Conservation (phyloP, 2,888 invertebrate species). For the Eledona agricola region DNA sequence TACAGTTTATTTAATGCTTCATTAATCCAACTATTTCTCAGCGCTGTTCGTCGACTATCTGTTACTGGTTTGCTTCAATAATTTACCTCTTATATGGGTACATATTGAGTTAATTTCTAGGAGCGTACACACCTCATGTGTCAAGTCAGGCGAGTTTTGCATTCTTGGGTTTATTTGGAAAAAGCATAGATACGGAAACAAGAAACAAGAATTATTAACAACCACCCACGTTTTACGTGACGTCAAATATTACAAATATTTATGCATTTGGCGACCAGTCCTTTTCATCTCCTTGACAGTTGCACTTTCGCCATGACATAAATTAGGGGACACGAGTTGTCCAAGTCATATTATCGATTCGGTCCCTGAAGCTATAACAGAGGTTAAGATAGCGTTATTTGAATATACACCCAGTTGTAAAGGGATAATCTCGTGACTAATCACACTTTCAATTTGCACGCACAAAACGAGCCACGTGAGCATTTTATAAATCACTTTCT, state of each 20-base stretch:
- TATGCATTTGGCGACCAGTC: constrained; percentile 15
- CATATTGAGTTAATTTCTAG: too few species aligned
- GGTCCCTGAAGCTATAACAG: too few species aligned
- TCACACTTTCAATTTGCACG: not conserved
- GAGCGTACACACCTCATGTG: constrained; percentile 2
- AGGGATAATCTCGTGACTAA: too few species aligned
- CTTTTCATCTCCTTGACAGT: constrained; percentile 4
- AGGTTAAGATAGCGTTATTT: too few species aligned
- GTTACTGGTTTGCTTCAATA: too few species aligned
- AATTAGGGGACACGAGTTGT: too few species aligned
- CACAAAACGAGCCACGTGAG: constrained; percentile 24
- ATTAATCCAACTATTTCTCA: too few species aligned
- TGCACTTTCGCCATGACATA: too few species aligned
- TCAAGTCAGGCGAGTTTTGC: constrained; percentile 3
- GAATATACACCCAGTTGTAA: too few species aligned
- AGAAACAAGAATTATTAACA: too few species aligned
- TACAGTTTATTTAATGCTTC: constrained; percentile 12
- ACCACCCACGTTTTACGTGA: constrained; percentile 12
- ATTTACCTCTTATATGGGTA: constrained; percentile 3
- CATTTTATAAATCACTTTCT: constrained; percentile 53
- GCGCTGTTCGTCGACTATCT: too few species aligned
- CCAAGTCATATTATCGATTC: too few species aligned
- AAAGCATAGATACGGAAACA: constrained; percentile 3
- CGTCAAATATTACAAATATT: constrained; percentile 11
- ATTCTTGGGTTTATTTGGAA: constrained; percentile 3